Evolutionary conservation across 2,113 vertebrate genomes (phyloP).

Genomic region (Semicossyphus pulcher): DNA sequence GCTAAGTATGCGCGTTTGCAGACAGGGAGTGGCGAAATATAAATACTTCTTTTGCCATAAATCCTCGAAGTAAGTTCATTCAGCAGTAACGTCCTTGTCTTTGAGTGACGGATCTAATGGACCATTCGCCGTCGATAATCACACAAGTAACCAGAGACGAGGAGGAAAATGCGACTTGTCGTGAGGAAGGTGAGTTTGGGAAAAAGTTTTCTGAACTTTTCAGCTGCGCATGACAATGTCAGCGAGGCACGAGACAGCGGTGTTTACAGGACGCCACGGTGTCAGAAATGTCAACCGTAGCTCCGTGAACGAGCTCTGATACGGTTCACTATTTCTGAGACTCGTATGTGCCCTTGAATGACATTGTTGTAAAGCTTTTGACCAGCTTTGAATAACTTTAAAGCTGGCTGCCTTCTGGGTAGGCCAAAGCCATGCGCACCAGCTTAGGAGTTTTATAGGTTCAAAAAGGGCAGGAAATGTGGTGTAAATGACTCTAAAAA

Average conservation of each 20-base stretch:
- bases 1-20: slow-evolving; percentile 44
- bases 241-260: neutral
- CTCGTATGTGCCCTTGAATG: rapidly evolving
- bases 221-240: slow-evolving; percentile 62
- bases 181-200: slow-evolving; percentile 78
- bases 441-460: neutral
- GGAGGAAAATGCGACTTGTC: slow-evolving; percentile 71
- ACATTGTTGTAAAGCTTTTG: neutral
- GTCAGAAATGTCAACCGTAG: neutral
- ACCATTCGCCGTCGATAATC: slow-evolving; percentile 79
- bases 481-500: neutral
- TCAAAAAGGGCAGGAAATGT: neutral
- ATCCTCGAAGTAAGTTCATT: neutral
- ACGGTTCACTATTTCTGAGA: rapidly evolving
- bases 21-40: slow-evolving; percentile 69
- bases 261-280: neutral
- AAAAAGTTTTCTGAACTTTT: slow-evolving; percentile 57
- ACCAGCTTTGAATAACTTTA: neutral
- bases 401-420: neutral
- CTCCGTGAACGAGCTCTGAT: neutral
- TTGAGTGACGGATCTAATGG: slow-evolving; percentile 73
- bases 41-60: slow-evolving; percentile 45
- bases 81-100: slow-evolving; percentile 26
- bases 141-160: slow-evolving; percentile 81
- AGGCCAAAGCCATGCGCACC: neutral